phyloP scores from a whole-genome alignment of 2,888 invertebrate genomes.

The Anorthoa munda region DNA sequence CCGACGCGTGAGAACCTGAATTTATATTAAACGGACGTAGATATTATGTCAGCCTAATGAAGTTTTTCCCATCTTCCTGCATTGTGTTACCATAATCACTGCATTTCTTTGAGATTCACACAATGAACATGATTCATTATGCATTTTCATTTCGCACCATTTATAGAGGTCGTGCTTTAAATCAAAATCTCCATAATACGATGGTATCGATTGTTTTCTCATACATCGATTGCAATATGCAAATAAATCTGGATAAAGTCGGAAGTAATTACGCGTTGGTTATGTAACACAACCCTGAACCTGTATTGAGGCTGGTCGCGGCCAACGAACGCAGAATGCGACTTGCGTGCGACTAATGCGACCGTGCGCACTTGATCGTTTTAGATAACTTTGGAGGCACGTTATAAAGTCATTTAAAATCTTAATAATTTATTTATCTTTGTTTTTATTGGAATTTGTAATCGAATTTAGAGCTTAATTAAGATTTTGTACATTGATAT shows the following conservation, averaged over 20 bases:
- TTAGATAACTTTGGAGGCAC: constrained; percentile 46
- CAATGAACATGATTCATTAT: constrained; percentile 35
- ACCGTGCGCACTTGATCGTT: constrained; percentile 71
- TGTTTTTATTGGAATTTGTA: constrained; percentile 27
- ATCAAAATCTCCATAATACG: constrained; percentile 49
- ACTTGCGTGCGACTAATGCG: constrained; percentile 69
- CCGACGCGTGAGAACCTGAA: constrained; percentile 48
- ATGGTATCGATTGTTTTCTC: constrained; percentile 49
- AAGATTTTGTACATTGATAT: constrained; percentile 45
- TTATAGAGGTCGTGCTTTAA: neutral
- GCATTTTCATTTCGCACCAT: constrained; percentile 45
- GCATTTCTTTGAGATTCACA: constrained; percentile 52
- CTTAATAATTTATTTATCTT: constrained; percentile 47
- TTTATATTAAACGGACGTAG: constrained; percentile 39
- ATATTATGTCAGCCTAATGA: constrained; percentile 56
- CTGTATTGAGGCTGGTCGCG: constrained; percentile 82
- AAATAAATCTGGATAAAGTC: constrained; percentile 75
- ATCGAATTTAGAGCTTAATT: constrained; percentile 50
- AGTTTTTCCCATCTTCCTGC: constrained; percentile 48
- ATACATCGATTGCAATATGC: constrained; percentile 67
- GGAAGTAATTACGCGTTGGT: constrained; percentile 81
- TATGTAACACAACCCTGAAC: constrained; percentile 79
- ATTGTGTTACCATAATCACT: constrained; percentile 52
- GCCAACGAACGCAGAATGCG: constrained; percentile 78
- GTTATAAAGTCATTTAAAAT: constrained; percentile 56